phyloP scores from a whole-genome alignment of 2,113 vertebrate genomes.

The cattle (Bos taurus) region DNA sequence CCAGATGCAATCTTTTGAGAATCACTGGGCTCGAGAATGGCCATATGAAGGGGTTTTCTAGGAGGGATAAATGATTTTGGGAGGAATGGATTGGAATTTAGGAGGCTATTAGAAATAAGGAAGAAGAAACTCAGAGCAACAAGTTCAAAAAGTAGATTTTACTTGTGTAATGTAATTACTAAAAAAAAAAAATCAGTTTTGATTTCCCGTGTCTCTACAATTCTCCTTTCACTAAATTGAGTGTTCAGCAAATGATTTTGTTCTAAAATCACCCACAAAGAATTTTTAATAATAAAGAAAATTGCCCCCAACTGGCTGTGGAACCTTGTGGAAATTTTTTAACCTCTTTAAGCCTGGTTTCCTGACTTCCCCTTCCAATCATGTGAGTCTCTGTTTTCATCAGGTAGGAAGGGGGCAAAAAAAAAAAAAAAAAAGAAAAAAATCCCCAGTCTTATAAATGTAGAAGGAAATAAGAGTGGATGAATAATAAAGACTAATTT shows the following conservation, averaged over 20 bases:
- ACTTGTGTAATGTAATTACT: slow-evolving; percentile 6
- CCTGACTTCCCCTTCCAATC: neutral
- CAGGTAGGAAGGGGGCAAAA: neutral
- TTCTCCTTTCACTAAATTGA: neutral
- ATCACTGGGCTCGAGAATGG: neutral
- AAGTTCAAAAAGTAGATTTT: neutral
- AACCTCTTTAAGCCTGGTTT: neutral
- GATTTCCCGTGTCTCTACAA: neutral
- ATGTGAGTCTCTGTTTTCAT: slow-evolving; percentile 4
- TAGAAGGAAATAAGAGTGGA: slow-evolving; percentile 39
- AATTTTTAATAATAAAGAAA: slow-evolving; percentile 35
- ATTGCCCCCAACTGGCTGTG: neutral
- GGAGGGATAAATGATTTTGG: neutral
- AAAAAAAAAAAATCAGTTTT: neutral
- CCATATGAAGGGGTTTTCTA: neutral
- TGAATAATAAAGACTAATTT: slow-evolving; percentile 52
- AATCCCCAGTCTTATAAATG: neutral
- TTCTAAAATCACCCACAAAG: neutral
- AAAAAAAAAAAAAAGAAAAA: neutral
- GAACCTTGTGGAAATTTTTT: neutral
- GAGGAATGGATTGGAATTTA: neutral
- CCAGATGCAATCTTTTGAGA: neutral
- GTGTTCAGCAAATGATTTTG: neutral
- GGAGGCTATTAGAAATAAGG: neutral
- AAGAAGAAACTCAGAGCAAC: neutral